Evolutionary conservation across 2,113 vertebrate species (phyloP), one percentile per base, ranked within the genome.

Genomic region (Labeo catla): DNA sequence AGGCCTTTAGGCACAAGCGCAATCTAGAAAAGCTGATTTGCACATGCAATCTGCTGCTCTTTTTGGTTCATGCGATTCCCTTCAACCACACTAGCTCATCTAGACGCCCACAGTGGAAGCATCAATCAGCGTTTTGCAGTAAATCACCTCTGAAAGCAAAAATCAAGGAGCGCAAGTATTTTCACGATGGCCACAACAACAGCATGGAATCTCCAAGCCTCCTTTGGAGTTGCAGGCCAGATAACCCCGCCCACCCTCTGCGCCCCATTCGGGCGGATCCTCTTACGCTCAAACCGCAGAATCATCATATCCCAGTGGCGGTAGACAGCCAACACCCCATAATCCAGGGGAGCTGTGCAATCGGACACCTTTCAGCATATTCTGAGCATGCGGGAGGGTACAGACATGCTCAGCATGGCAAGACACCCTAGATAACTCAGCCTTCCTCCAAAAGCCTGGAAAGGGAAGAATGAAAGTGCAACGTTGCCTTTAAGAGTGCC

Each of bases 301-400:
- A 92, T 95, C 93, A 95, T 94, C 93, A 93, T 90, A 92, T 92
- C 92, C 86, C 81, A 85, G 84, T 86, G 89, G 91, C 90, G 91
- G 90, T 28, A 4, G 94, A 94, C 93, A 95, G 94, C 91, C 90
- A 94, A 95, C 91, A 93, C 93, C 91, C 86, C 89, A 91, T 90
- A 92, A 94, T 95, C 92, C 93, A 90, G 92, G 89, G 86, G 90
- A 93, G 92, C 92, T 88, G 90, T 90, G 93, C 93, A 95, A 96
- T 92, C 92, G 81, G 94, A 95, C 89, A 87, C 90, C 88, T 65
- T 84, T 63, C 49, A 81, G 93, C 93, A 93, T 95, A 95, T 95
- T 94, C 94, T 91, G 92, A 94, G 92, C 92, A 94, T 90, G 91
- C 87, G 85, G 79, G 90, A 91, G 85, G 92, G 89, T 93, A 89